A percentile compares a stretch with the other conserved stretches of the same genome.
Evolutionary conservation across 2,797 vertebrate species (phyloP).

Genomic region (Cygnus olor): DNA sequence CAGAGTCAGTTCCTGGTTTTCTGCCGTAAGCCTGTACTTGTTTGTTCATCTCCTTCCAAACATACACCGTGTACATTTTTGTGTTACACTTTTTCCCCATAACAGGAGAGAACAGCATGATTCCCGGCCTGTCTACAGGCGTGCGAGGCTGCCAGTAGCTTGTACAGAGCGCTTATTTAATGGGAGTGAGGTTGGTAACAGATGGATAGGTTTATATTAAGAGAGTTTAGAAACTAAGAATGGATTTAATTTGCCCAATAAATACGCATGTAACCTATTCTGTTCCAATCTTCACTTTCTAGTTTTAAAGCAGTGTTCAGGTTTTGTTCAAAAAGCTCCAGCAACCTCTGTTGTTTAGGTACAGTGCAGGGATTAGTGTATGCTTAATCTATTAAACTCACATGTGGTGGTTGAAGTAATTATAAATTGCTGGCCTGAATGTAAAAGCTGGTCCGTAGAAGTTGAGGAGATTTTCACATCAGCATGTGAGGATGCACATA

Average conservation of each 20-base stretch:
- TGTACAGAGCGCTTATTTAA: neutral
- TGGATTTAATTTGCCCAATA: neutral
- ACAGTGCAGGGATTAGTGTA: neutral
- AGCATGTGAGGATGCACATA: neutral
- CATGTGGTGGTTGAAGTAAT: neutral
- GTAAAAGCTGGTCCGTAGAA: neutral
- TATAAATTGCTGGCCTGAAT: slow-evolving; percentile 6
- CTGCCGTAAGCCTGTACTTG: neutral
- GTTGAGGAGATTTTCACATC: neutral
- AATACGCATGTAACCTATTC: neutral
- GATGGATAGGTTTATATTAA: slow-evolving; percentile 27
- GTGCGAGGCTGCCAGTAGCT: neutral
- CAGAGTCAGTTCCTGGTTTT: neutral
- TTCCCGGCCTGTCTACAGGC: neutral
- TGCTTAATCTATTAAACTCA: neutral
- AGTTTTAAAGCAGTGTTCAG: slow-evolving; percentile 1
- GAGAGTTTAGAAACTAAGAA: slow-evolving; percentile 6
- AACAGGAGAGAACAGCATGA: neutral
- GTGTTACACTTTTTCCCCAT: neutral
- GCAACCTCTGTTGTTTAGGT: neutral
- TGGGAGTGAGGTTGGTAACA: slow-evolving; percentile 14
- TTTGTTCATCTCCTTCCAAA: neutral
- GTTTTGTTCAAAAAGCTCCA: neutral
- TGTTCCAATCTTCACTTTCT: neutral
- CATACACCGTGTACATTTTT: neutral